Evolutionary conservation across 2,888 invertebrate species (phyloP), one percentile per base, ranked within the genome.

Genomic region (Ypsolopha scabrella): DNA sequence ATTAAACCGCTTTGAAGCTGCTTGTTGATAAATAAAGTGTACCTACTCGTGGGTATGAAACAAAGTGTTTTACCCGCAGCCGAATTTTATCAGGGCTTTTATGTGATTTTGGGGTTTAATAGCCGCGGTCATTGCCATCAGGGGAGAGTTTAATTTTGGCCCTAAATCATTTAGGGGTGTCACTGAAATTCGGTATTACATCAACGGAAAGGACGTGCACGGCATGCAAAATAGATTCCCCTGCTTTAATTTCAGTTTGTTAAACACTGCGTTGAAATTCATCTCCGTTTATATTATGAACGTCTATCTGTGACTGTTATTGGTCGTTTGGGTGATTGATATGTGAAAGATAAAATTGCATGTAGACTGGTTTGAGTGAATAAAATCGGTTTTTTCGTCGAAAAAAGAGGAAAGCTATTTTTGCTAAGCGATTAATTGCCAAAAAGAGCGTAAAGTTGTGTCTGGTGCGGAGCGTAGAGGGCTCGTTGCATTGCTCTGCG

Each of bases 81-180:
- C 8, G 39, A 34, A 35, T 45, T 51, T 51, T 51, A 51, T 51
- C 41, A 38, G 14, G 38, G 44, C 44, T 51, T 45, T 51, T 38
- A 51, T 41, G 33, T 7, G 35, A 45, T 51, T 51, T 45, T 33
- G 41, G 9, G 38, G 38, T 38, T 44, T 41, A 54, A 48, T 51
- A 39, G 51, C 53, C 51, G 51, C 46, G 55, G 48, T 49, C 41
- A 51, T 51, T 54, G 49, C 41, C 52, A 50, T 52, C 53, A 37
- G 55, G 58, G 64, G 60, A 63, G 62, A 62, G 66, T 67, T 67
- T 62, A 68, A 70, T 68, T 67, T 63, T 57, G 58, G 57, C 63
- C 62, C 64, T 70, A 72, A 75, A 74, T 73, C 72, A 67, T 64
- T 64, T 68, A 60, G 61, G 63, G 47, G 47, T 37, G 47, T 37